Conservation (phyloP, 2,797 vertebrate genomes). For the Microcaecilia unicolor region DNA sequence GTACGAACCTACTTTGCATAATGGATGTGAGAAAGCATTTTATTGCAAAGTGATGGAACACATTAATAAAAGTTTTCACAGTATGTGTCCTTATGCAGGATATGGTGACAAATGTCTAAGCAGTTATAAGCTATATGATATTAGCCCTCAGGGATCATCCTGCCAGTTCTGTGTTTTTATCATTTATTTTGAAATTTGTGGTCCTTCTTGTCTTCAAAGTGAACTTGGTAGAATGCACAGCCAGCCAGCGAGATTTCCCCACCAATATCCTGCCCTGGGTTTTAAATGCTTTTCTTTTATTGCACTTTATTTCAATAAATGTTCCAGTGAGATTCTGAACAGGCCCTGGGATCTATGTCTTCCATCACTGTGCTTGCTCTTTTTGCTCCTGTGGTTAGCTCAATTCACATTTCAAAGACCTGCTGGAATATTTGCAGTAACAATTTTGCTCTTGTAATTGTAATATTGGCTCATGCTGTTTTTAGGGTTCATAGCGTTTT, state of each 20-base stretch:
- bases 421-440: constrained; percentile 1
- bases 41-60: constrained; percentile 7
- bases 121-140: constrained; percentile 17
- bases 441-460: constrained; percentile 12
- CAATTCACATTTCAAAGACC: constrained; percentile 1
- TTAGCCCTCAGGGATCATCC: constrained; percentile 25
- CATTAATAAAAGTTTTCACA: constrained; percentile 31
- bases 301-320: constrained; percentile 15
- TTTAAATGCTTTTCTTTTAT: constrained; percentile 28
- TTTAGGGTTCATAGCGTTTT: background rate
- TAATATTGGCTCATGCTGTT: constrained; percentile 4
- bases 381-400: background rate
- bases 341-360: constrained; percentile 4
- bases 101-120: constrained; percentile 28
- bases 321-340: constrained; percentile 1
- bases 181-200: constrained; percentile 28
- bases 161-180: constrained; percentile 33
- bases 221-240: constrained; percentile 31
- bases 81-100: constrained; percentile 34
- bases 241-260: constrained; percentile 18
- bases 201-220: constrained; percentile 1
- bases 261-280: constrained; percentile 8
- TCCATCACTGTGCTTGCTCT: constrained; percentile 5
- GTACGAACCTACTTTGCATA: constrained; percentile 26
- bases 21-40: constrained; percentile 7